phyloP scores from a whole-genome alignment of 2,888 invertebrate species.

The Atrina japonica region DNA sequence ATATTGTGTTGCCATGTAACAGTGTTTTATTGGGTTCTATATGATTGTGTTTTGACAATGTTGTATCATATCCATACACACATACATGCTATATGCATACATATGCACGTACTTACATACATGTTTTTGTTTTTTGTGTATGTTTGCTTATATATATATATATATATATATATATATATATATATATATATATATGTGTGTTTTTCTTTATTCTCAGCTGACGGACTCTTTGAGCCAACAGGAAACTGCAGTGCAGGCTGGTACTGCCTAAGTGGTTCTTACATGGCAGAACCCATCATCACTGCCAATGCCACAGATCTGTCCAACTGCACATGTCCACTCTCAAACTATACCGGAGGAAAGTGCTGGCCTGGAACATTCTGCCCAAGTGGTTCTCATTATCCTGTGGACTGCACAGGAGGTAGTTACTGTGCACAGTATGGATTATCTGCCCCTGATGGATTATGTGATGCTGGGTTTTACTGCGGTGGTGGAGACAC shows the following conservation, averaged over 20 bases:
- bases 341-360: slow-evolving; percentile 75
- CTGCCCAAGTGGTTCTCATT: slow-evolving; percentile 73
- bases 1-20: too few species aligned
- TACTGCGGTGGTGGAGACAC: slow-evolving; percentile 75
- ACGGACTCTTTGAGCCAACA: too few species aligned
- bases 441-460: slow-evolving; percentile 70
- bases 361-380: slow-evolving; percentile 76
- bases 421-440: slow-evolving; percentile 74
- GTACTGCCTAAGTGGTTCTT: slow-evolving; percentile 76
- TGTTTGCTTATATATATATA: too few species aligned
- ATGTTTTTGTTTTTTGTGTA: too few species aligned
- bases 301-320: slow-evolving; percentile 73
- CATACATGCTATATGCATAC: too few species aligned
- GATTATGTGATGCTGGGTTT: slow-evolving; percentile 74
- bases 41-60: too few species aligned
- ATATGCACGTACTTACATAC: too few species aligned
- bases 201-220: too few species aligned
- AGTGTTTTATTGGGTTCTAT: too few species aligned
- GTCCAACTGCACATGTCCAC: slow-evolving; percentile 75
- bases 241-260: slow-evolving; percentile 75
- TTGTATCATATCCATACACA: too few species aligned
- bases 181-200: too few species aligned
- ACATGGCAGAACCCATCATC: slow-evolving; percentile 60
- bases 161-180: too few species aligned
- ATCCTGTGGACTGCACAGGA: slow-evolving; percentile 63